Evolutionary conservation across 2,888 invertebrate genomes (phyloP).

Genomic region (Hyalella azteca): DNA sequence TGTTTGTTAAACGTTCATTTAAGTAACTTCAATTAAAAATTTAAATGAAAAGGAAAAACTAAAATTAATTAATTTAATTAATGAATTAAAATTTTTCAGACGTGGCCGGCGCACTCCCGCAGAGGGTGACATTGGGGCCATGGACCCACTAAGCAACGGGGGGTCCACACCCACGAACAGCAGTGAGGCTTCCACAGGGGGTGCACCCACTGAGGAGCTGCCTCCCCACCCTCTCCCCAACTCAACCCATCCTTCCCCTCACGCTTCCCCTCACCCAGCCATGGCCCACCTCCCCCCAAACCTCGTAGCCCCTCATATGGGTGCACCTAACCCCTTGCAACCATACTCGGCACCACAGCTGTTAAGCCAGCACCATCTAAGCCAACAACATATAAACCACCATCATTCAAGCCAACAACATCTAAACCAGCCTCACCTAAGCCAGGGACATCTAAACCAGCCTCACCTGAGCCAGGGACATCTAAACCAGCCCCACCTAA

Average conservation of each 20-base stretch:
- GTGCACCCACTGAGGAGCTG: constrained; percentile 11
- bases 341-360: background rate
- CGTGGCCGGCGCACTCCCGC: background rate
- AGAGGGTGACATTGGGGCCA: background rate
- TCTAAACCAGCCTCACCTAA: background rate
- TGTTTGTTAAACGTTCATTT: too few species aligned
- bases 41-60: too few species aligned
- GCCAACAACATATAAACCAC: background rate
- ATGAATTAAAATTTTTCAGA: background rate
- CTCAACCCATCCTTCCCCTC: background rate
- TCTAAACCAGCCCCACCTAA: background rate
- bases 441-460: background rate
- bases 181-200: constrained; percentile 41
- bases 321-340: too few species aligned
- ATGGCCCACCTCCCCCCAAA: background rate
- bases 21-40: too few species aligned
- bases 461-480: background rate
- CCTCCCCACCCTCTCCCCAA: background rate
- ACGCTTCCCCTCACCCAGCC: background rate
- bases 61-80: too few species aligned
- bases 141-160: constrained; percentile 5
- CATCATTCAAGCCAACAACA: background rate
- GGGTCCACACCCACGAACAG: constrained; percentile 41
- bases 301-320: background rate
- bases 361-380: background rate